A percentile compares a stretch with the other conserved stretches of the same genome.
Conservation (phyloP, 2,113 vertebrate species). For the Hippoglossus stenolepis region DNA sequence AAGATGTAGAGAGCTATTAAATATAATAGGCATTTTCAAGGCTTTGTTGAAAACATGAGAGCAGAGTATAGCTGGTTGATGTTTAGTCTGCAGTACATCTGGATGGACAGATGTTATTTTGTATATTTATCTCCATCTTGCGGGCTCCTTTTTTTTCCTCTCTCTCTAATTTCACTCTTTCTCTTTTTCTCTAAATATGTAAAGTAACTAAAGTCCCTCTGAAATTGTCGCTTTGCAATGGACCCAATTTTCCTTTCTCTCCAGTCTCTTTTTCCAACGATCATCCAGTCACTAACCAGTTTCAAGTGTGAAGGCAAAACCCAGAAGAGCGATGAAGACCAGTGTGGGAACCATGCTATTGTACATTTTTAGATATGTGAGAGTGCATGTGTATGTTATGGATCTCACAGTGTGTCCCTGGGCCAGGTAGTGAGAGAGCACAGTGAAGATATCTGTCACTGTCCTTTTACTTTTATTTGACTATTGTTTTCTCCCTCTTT, state of each 20-base stretch:
- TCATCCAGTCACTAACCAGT: constrained; percentile 29
- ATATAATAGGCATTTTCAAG: constrained; percentile 46
- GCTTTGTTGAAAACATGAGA: constrained; percentile 48
- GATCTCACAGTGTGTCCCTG: constrained; percentile 11
- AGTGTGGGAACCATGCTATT: constrained; percentile 41
- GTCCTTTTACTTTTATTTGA: not conserved
- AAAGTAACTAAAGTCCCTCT: constrained; percentile 19
- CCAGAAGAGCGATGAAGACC: constrained; percentile 41
- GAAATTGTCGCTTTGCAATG: not conserved
- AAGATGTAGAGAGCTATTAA: constrained; percentile 54
- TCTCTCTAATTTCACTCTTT: not conserved
- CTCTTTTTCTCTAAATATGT: constrained; percentile 1
- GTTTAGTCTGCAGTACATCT: constrained; percentile 2
- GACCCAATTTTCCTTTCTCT: constrained; percentile 5
- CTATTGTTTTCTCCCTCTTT: no score
- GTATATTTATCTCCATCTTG: constrained; percentile 13
- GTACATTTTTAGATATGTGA: constrained; percentile 8
- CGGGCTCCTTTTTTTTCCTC: not conserved
- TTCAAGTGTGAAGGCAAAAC: constrained; percentile 49
- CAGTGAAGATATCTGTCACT: constrained; percentile 40
- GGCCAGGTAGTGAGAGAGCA: constrained; percentile 58
- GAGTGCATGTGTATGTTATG: not conserved
- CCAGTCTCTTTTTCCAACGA: constrained; percentile 42
- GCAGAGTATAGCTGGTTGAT: constrained; percentile 22
- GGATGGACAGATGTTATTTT: constrained; percentile 4